Evolutionary conservation across 2,888 invertebrate species (phyloP), one percentile per base, ranked within the genome.

Genomic region (Maniola hyperantus): DNA sequence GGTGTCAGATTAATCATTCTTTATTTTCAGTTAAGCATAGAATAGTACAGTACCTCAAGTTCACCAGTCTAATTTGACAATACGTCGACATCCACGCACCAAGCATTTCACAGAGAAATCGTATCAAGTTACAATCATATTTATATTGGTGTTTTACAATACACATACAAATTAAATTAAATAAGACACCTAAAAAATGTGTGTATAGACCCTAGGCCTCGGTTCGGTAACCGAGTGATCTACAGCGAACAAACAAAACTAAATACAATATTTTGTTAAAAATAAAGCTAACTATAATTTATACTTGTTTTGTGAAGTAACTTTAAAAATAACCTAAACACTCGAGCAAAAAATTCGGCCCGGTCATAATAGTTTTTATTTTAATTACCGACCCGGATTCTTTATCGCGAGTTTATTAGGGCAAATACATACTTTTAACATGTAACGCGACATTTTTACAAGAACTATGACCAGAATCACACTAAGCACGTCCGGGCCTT

Each of bases 11-110:
- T 91, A 89, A 88, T 89, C 83, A 84, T 83, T 88, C 84, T 91
- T 92, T 91, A 91, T 91, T 91, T 89, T 88, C 88, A 89, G 83
- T 88, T 91, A 91, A 92, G 91, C 91, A 92, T 90, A 92, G 89
- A 91, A 87, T 90, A 91, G 88, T 91, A 91, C 89, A 91, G 83
- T 89, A 87, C 83, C 83, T 82, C 87, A 85, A 84, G 81, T 84
- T 84, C 82, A 82, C 89, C 88, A 89, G 89, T 88, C 86, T 82
- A 85, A 81, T 81, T 81, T 76, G 87, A 87, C 88, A 83, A 75
- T 74, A 77, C 72, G 76, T 76, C 75, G 78, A 57, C 85, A 80
- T 69, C 78, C 84, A 82, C 83, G 81, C 85, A 83, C 80, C 82
- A 81, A 84, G 80, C 83, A 77, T 72, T 76, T 77, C 80, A 80